Conservation (phyloP, 92 coral and sea anemone genomes). For the Phymanthus crucifer region DNA sequence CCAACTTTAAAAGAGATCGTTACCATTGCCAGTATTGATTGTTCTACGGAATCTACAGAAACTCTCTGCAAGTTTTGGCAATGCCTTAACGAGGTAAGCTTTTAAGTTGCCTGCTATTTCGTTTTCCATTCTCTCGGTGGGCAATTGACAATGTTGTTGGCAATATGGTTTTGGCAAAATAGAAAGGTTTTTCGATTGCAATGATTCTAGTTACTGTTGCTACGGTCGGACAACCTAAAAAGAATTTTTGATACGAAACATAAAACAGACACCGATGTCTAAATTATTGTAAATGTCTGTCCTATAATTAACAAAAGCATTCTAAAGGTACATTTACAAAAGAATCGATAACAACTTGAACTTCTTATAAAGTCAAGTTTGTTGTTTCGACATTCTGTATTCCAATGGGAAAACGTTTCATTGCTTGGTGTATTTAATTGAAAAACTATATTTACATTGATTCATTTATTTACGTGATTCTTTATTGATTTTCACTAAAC, state of each 20-base stretch:
- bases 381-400: too few species aligned
- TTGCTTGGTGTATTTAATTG: too few species aligned
- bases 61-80: constrained; percentile 64
- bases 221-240: too few species aligned
- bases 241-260: too few species aligned
- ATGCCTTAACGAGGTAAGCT: neutral
- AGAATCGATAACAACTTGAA: too few species aligned
- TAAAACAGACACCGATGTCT: too few species aligned
- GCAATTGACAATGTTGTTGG: neutral
- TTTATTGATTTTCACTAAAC: neutral
- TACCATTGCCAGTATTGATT: constrained; percentile 57
- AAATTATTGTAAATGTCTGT: too few species aligned
- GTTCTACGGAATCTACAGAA: constrained; percentile 50
- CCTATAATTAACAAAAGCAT: too few species aligned
- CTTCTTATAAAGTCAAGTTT: too few species aligned
- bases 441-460: neutral
- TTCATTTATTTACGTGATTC: neutral
- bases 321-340: too few species aligned
- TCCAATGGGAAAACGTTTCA: neutral
- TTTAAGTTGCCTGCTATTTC: neutral
- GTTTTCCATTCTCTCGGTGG: neutral
- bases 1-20: constrained; percentile 48
- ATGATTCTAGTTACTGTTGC: too few species aligned
- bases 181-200: too few species aligned
- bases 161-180: neutral